Evolutionary conservation across 2,888 invertebrate species (phyloP).

Genomic region (Andrena hattorfiana): DNA sequence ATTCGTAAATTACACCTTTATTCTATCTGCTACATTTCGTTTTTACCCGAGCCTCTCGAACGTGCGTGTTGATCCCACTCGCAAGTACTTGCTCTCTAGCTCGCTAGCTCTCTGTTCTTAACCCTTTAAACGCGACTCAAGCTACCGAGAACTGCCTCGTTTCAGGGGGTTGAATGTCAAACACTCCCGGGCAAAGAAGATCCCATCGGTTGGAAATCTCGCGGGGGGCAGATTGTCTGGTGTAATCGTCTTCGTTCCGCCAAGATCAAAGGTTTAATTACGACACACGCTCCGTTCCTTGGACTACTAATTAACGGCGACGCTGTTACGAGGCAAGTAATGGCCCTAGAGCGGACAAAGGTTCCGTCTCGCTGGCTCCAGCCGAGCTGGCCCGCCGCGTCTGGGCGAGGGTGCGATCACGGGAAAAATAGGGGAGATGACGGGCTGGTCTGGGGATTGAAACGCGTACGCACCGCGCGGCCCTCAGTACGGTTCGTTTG

Average conservation of each 20-base stretch:
- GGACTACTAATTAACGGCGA: conserved; percentile 34
- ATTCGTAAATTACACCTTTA: background rate
- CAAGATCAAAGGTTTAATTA: conserved; percentile 39
- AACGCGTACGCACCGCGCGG: conserved; percentile 31
- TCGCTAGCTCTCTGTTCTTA: too few relatives aligned
- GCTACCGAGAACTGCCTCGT: background rate
- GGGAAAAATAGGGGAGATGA: conserved; percentile 24
- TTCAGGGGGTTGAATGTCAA: background rate
- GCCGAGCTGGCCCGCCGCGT: background rate
- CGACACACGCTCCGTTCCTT: conserved; percentile 1
- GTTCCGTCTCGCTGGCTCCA: conserved; percentile 29
- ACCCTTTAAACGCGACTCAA: too few relatives aligned
- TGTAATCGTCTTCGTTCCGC: conserved; percentile 4
- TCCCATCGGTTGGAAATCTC: conserved; percentile 2
- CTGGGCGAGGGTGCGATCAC: conserved; percentile 17
- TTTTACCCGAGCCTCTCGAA: background rate
- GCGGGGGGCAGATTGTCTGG: background rate
- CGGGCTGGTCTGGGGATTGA: conserved; percentile 35
- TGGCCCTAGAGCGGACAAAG: conserved; percentile 26
- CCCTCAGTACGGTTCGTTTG: conserved; percentile 59
- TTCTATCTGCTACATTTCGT: background rate
- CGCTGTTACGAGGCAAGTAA: conserved; percentile 8
- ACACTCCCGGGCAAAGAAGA: background rate
- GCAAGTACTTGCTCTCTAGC: too few relatives aligned
- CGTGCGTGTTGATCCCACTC: too few relatives aligned